phyloP scores from a whole-genome alignment of 2,888 invertebrate species.

The Pseudococcus jackbeardsleyi region DNA sequence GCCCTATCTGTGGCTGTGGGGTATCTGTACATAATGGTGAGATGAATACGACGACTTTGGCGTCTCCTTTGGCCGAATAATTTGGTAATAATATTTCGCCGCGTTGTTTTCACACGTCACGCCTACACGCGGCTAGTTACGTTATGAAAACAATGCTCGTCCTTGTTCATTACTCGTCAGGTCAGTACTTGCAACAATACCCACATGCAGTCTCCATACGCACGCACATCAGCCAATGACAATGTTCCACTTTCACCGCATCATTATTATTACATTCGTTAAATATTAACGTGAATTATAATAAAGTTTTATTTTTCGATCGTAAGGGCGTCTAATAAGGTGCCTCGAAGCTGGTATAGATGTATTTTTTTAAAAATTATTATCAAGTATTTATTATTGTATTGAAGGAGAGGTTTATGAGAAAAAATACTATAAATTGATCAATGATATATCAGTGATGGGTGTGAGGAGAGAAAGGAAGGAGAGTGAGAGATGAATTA shows the following conservation, averaged over 20 bases:
- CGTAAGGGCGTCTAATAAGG: conserved; percentile 22
- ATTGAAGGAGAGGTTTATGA: no score
- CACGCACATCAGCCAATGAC: conserved; percentile 48
- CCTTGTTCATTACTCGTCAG: conserved; percentile 49
- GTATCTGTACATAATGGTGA: neutral
- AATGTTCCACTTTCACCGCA: conserved; percentile 54
- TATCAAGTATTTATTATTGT: neutral
- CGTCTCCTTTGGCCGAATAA: conserved; percentile 21
- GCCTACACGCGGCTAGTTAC: conserved; percentile 50
- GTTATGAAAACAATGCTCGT: conserved; percentile 47
- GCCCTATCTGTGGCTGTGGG: neutral
- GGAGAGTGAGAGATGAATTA: no score
- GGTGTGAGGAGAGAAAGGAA: no score
- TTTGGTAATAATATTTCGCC: conserved; percentile 47
- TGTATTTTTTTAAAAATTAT: no score
- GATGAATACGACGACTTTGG: neutral
- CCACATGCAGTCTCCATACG: conserved; percentile 49
- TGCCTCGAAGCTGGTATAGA: neutral
- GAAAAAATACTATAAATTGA: no score
- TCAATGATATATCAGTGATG: no score
- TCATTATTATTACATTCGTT: conserved; percentile 46
- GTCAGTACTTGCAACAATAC: conserved; percentile 53
- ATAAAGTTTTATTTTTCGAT: conserved; percentile 16
- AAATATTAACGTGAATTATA: conserved; percentile 50
- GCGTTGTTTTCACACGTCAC: conserved; percentile 47